phyloP scores from a whole-genome alignment of 2,797 vertebrate genomes.

The Carduelis carduelis region DNA sequence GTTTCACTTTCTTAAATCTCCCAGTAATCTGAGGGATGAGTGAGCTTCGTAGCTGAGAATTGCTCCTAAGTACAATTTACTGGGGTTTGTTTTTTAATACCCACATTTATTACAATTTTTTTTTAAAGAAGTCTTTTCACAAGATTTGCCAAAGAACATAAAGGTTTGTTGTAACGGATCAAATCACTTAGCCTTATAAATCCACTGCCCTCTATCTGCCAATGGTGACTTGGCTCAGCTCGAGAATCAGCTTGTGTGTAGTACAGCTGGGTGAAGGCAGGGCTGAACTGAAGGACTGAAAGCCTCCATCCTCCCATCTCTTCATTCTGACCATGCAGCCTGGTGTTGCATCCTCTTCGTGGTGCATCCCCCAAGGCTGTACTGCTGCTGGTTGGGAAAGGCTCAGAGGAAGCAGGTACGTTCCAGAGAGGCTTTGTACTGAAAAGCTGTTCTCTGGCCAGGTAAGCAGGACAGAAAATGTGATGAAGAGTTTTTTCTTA shows the following conservation, averaged over 20 bases:
- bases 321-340: neutral
- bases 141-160: constrained; percentile 61
- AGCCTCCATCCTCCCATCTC: neutral
- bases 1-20: constrained; percentile 63
- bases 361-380: neutral
- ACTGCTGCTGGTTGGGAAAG: neutral
- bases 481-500: neutral
- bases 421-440: neutral
- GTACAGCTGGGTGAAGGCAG: neutral
- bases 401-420: neutral
- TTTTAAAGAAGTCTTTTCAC: constrained; percentile 7
- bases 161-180: constrained; percentile 36
- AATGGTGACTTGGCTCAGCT: constrained; percentile 14
- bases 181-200: constrained; percentile 45
- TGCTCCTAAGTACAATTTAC: constrained; percentile 23
- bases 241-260: neutral
- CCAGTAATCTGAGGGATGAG: constrained; percentile 66
- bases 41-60: constrained; percentile 32
- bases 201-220: constrained; percentile 34
- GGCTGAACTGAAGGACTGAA: neutral
- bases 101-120: neutral
- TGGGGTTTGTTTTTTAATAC: constrained; percentile 44
- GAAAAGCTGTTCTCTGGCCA: neutral
- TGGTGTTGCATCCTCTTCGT: neutral
- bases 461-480: neutral